These are phyloP conservation scores for Danaus plexippus DNA, from an alignment of 1,140 invertebrate species.

Conservation along the genomic window DNA sequence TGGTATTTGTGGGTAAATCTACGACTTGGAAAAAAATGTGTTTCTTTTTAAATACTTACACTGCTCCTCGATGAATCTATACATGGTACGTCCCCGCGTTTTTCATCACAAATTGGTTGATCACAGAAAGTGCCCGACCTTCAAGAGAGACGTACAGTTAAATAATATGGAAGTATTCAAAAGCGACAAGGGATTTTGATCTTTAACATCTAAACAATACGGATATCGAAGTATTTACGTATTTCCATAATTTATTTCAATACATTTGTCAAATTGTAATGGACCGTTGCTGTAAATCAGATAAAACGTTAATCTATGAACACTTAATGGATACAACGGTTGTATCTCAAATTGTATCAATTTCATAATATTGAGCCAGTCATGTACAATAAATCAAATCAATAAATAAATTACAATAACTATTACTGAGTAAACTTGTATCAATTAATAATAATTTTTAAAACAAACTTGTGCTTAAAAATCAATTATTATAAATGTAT, in stretches of 20 bases:
- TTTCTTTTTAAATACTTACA: slow-evolving; percentile 22
- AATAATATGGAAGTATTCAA: no score
- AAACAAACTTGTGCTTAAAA: background rate
- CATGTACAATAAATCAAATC: slow-evolving; percentile 2
- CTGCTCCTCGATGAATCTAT: slow-evolving; percentile 25
- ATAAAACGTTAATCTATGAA: slow-evolving; percentile 15
- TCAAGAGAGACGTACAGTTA: background rate
- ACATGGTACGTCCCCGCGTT: slow-evolving; percentile 35
- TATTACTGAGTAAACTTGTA: background rate
- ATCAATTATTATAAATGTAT: slow-evolving; percentile 5
- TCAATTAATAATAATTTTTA: slow-evolving; percentile 1
- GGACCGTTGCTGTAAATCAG: slow-evolving; percentile 14
- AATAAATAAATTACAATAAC: background rate
- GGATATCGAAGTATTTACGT: no score
- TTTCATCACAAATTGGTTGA: slow-evolving; percentile 25
- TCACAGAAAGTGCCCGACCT: slow-evolving; percentile 33
- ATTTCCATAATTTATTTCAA: no score
- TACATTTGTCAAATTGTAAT: slow-evolving; percentile 16
- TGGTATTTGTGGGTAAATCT: no score
- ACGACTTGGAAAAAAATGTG: no score
- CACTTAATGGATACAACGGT: slow-evolving; percentile 1
- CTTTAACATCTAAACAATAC: no score
- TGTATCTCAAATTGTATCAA: slow-evolving; percentile 1
- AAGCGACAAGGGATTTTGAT: no score
- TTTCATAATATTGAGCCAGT: slow-evolving; percentile 12